Evolutionary conservation across 1,140 invertebrate genomes (phyloP).

Genomic region (Microplitis demolitor): DNA sequence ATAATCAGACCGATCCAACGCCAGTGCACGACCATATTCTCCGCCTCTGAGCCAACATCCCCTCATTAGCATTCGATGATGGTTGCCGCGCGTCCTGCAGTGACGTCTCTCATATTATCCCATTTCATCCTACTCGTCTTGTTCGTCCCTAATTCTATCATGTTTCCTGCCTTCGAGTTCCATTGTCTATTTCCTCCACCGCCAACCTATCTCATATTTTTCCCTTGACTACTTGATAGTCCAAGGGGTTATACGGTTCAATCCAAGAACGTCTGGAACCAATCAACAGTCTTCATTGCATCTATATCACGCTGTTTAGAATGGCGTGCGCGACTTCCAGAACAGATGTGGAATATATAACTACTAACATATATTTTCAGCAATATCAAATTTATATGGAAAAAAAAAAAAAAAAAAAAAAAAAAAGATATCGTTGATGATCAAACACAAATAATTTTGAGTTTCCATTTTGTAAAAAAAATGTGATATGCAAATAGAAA

Average conservation of each 20-base stretch:
- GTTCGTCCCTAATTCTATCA: not conserved
- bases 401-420: no score
- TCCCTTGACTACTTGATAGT: conserved; percentile 15
- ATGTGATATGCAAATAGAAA: no score
- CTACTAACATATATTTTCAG: no score
- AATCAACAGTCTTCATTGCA: conserved; percentile 23
- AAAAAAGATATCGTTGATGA: no score
- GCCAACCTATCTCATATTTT: conserved; percentile 19
- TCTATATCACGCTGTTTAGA: conserved; percentile 4
- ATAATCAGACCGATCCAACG: conserved; percentile 59
- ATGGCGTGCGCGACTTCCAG: not conserved
- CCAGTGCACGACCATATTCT: conserved; percentile 33
- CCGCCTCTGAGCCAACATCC: conserved; percentile 53
- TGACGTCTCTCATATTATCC: conserved; percentile 51
- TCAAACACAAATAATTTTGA: no score
- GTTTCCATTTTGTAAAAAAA: no score
- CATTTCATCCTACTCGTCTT: conserved; percentile 37
- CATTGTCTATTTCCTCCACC: conserved; percentile 11
- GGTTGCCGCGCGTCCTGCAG: conserved; percentile 59
- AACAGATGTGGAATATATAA: no score
- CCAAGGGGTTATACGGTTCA: conserved; percentile 23
- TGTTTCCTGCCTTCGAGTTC: conserved; percentile 31
- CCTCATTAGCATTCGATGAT: conserved; percentile 64
- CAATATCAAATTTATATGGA: no score
- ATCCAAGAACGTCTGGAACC: conserved; percentile 30